These are phyloP conservation scores for Xiphorhynchus elegans DNA, from an alignment of 2,113 vertebrate species.

Conservation along the genomic window DNA sequence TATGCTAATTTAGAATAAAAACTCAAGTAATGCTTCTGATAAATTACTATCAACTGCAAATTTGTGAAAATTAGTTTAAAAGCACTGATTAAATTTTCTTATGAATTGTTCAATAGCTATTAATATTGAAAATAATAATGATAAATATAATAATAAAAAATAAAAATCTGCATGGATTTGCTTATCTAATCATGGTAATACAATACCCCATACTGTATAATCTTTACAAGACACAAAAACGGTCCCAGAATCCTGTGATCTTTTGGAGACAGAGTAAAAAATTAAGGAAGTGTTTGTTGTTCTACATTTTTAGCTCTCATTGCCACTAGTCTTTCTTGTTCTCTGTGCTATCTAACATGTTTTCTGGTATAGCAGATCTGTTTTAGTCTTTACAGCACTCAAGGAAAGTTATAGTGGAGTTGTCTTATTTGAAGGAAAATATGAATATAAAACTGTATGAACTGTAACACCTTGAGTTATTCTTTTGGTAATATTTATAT, in stretches of 20 bases:
- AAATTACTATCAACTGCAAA: rapidly evolving
- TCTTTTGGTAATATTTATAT: background rate
- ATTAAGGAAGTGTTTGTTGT: background rate
- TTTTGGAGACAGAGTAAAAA: background rate
- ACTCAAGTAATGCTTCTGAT: background rate
- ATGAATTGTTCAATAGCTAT: background rate
- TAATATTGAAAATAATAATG: background rate
- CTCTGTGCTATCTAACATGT: background rate
- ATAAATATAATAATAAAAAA: background rate
- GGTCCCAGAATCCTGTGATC: background rate
- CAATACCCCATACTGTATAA: background rate
- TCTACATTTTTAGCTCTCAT: background rate
- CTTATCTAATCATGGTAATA: background rate
- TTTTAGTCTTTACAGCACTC: background rate
- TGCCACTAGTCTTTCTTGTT: background rate
- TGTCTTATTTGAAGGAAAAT: background rate
- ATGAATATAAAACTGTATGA: background rate
- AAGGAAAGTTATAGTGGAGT: background rate
- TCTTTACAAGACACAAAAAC: background rate
- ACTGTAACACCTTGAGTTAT: background rate
- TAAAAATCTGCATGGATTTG: background rate
- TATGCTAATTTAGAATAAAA: background rate
- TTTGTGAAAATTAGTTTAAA: background rate
- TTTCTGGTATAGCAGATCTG: background rate
- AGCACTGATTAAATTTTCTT: background rate